These are phyloP conservation scores for Odobenus rosmarus DNA, from an alignment of 2,113 vertebrate genomes.

Conservation along the genomic window DNA sequence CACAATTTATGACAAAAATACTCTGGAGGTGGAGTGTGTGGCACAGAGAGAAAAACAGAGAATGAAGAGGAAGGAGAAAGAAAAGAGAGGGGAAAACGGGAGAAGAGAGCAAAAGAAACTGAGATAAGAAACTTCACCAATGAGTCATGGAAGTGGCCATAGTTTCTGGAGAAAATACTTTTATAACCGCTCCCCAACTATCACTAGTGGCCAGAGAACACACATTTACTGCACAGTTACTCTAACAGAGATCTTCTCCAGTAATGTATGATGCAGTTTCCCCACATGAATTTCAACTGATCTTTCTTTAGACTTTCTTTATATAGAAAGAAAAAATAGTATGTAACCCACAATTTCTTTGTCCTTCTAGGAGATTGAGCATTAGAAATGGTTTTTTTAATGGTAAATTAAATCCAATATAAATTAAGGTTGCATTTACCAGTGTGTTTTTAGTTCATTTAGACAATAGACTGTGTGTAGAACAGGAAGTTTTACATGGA, in stretches of 20 bases:
- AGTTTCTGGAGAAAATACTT: constrained; percentile 52
- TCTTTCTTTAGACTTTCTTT: constrained; percentile 7
- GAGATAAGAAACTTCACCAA: constrained; percentile 30
- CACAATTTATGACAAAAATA: constrained; percentile 53
- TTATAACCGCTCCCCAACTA: constrained; percentile 42
- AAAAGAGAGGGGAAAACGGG: background rate
- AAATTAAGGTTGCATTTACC: background rate
- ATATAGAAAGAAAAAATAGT: background rate
- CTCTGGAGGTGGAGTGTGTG: background rate
- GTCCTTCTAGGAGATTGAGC: background rate
- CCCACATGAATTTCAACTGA: background rate
- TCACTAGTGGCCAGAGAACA: constrained; percentile 45
- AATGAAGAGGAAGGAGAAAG: background rate
- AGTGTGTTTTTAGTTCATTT: constrained; percentile 17
- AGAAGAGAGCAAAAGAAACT: background rate
- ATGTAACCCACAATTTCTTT: constrained; percentile 43
- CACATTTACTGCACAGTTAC: background rate
- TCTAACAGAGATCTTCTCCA: constrained; percentile 24
- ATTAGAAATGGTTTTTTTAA: background rate
- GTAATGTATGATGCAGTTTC: background rate
- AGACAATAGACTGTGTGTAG: background rate
- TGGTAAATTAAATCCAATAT: background rate
- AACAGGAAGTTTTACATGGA: background rate
- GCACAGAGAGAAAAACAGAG: background rate
- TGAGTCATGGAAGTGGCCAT: constrained; percentile 62